phyloP scores from a whole-genome alignment of 2,888 invertebrate genomes.

The Cephus nigrinus region DNA sequence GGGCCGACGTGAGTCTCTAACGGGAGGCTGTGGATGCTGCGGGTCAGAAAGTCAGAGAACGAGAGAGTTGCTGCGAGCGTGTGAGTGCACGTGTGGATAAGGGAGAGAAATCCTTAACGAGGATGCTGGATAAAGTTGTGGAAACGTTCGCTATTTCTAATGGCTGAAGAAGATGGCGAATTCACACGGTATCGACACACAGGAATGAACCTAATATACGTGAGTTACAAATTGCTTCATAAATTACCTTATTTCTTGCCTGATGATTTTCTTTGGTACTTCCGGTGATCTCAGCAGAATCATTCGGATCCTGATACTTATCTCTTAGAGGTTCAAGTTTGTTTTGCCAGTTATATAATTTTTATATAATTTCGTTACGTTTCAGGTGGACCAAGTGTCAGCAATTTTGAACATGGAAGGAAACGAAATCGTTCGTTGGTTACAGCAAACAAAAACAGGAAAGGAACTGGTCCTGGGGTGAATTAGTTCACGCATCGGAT shows the following conservation, averaged over 20 bases:
- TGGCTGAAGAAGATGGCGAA: neutral
- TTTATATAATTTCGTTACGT: neutral
- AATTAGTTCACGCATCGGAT: neutral
- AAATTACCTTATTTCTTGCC: constrained; percentile 37
- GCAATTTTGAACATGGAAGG: neutral
- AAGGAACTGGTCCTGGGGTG: neutral
- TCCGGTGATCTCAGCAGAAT: neutral
- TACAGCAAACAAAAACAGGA: neutral
- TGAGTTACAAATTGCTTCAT: constrained; percentile 37
- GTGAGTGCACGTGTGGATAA: neutral
- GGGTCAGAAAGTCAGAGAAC: constrained; percentile 2
- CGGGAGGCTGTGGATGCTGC: neutral
- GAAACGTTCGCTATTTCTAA: neutral
- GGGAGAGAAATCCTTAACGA: neutral
- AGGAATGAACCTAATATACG: neutral
- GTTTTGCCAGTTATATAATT: neutral
- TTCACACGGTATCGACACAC: constrained; percentile 1
- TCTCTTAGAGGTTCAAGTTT: neutral
- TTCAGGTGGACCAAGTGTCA: neutral
- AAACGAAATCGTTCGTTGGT: neutral
- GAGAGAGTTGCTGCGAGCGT: neutral
- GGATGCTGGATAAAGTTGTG: neutral
- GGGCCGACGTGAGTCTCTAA: neutral
- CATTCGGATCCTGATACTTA: neutral
- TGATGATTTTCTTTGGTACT: neutral